Conservation (phyloP, 2,113 vertebrate genomes). For the Neogobius melanostomus region DNA sequence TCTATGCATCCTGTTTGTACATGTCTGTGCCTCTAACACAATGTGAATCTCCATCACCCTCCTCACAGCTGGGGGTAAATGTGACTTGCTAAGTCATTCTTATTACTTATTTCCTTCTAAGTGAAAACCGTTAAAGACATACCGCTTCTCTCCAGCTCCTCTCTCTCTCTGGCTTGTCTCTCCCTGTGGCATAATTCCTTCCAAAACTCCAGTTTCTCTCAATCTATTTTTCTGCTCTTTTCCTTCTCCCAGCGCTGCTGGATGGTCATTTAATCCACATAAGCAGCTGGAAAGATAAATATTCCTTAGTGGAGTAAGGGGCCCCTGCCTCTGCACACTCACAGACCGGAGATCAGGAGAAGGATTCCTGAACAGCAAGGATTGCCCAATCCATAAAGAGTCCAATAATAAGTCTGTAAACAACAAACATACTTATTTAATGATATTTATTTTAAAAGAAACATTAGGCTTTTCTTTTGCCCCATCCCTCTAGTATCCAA, state of each 20-base stretch:
- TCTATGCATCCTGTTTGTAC: slow-evolving; percentile 53
- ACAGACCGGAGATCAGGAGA: slow-evolving; percentile 69
- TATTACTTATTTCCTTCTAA: slow-evolving; percentile 54
- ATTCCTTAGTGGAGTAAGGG: slow-evolving; percentile 71
- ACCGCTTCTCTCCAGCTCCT: slow-evolving; percentile 31
- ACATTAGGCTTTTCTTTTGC: neutral
- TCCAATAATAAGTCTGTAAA: slow-evolving; percentile 17
- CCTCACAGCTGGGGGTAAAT: slow-evolving; percentile 71
- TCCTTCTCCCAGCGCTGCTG: slow-evolving; percentile 54
- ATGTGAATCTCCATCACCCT: slow-evolving; percentile 63
- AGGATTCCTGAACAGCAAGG: slow-evolving; percentile 48
- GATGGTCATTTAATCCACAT: slow-evolving; percentile 77
- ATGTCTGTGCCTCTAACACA: slow-evolving; percentile 22
- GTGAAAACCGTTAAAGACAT: slow-evolving; percentile 34
- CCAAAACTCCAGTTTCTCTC: slow-evolving; percentile 31
- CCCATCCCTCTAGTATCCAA: slow-evolving; percentile 38
- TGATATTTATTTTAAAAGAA: no score
- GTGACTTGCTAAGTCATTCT: slow-evolving; percentile 71
- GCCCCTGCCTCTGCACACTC: slow-evolving; percentile 65
- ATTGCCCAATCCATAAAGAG: slow-evolving; percentile 55
- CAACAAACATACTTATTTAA: no score
- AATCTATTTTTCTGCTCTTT: slow-evolving; percentile 37
- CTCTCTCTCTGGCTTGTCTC: slow-evolving; percentile 23
- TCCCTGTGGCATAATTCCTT: slow-evolving; percentile 34
- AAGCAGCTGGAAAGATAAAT: slow-evolving; percentile 79